Evolutionary conservation across 2,888 invertebrate genomes (phyloP).

Genomic region (Chesias legatella): DNA sequence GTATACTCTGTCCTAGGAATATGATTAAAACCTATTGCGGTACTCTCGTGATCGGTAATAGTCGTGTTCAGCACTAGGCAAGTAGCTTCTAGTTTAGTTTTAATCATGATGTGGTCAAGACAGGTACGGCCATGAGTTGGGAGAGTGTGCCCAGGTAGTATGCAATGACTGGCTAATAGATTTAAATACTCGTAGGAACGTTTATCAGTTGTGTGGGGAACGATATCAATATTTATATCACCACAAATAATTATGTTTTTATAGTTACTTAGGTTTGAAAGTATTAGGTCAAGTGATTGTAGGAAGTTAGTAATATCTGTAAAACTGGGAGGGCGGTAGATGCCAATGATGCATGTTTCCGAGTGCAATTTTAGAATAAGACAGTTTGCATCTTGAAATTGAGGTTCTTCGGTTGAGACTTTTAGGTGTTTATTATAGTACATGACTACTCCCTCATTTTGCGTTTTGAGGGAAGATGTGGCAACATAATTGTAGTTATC

Average conservation of each 20-base stretch:
- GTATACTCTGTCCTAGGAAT: too few relatives aligned
- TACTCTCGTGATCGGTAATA: constrained; percentile 1
- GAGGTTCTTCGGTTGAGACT: background rate
- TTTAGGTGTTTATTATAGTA: background rate
- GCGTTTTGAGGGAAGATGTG: background rate
- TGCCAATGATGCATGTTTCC: background rate
- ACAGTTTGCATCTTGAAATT: background rate
- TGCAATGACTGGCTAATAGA: background rate
- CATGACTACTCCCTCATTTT: constrained; percentile 3
- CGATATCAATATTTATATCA: too few relatives aligned
- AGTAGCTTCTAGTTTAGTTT: background rate
- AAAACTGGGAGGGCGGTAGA: background rate
- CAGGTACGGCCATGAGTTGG: background rate
- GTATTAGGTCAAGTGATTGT: background rate
- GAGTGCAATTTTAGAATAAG: background rate
- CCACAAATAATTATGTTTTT: too few relatives aligned
- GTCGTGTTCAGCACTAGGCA: background rate
- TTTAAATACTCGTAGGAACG: background rate
- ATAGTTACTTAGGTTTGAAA: background rate
- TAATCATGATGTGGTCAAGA: constrained; percentile 1
- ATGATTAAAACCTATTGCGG: background rate
- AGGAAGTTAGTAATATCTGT: background rate
- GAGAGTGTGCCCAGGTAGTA: background rate
- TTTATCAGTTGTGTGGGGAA: background rate
- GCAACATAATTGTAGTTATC: background rate